These are phyloP conservation scores for Pachyseris speciosa DNA, from an alignment of 64 coral and sea anemone genomes.

Conservation along the genomic window DNA sequence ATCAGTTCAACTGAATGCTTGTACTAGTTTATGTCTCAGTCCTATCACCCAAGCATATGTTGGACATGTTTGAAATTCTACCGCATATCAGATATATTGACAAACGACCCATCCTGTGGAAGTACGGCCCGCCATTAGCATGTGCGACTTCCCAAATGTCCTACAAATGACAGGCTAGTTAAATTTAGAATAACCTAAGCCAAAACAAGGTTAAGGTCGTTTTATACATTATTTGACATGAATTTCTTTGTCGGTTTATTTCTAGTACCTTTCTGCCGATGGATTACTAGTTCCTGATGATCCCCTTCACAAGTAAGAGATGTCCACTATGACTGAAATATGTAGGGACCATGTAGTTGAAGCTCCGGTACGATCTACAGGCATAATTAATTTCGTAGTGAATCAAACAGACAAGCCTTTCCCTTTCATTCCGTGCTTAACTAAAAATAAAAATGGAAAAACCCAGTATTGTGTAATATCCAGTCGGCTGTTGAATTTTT, in stretches of 20 bases:
- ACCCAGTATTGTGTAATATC: too few relatives aligned
- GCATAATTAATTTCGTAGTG: background rate
- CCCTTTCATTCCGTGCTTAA: too few relatives aligned
- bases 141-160: background rate
- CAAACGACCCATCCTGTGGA: background rate
- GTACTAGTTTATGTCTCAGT: background rate
- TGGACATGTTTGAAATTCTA: background rate
- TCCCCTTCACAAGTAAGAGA: background rate
- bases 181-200: background rate
- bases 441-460: too few relatives aligned
- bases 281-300: conserved; percentile 1
- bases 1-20: too few relatives aligned
- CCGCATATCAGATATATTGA: background rate
- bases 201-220: background rate
- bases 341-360: background rate
- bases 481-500: too few relatives aligned
- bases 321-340: background rate
- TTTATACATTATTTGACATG: background rate
- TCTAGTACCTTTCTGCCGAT: background rate
- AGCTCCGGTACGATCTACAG: background rate
- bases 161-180: background rate
- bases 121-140: background rate
- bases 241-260: background rate
- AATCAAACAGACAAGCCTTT: too few relatives aligned
- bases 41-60: background rate